These are phyloP conservation scores for Picus viridis DNA, from an alignment of 2,797 vertebrate genomes.

Conservation along the genomic window DNA sequence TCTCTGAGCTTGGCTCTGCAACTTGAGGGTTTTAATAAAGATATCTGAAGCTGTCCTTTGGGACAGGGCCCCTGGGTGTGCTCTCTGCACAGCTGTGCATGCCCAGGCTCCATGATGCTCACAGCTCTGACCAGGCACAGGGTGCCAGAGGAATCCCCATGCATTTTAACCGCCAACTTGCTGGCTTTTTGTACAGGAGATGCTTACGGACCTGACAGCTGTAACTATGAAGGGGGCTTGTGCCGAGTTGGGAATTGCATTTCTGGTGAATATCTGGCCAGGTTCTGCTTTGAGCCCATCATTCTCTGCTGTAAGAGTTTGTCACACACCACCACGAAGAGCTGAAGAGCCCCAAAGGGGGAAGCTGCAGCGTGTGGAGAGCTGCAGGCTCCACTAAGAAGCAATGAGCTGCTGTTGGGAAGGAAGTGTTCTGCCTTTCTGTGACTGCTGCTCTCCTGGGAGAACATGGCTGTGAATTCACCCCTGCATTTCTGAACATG, in stretches of 20 bases:
- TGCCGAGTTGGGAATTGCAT: background rate
- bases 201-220: background rate
- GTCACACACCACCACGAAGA: background rate
- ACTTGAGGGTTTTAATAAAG: background rate
- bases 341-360: background rate
- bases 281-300: slow-evolving; percentile 56
- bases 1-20: background rate
- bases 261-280: background rate
- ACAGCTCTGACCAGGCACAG: fast-evolving
- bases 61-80: background rate
- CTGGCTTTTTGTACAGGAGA: slow-evolving; percentile 17
- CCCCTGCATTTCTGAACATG: background rate
- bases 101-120: background rate
- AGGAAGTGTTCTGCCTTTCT: background rate
- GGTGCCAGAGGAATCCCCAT: background rate
- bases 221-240: background rate
- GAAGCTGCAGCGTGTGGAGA: background rate
- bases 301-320: slow-evolving; percentile 48
- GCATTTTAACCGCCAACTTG: background rate
- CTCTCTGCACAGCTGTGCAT: fast-evolving
- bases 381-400: background rate
- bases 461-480: background rate
- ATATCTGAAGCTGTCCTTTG: background rate
- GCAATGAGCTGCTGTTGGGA: background rate
- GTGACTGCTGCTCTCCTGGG: background rate